Evolutionary conservation across 2,113 vertebrate species (phyloP).

Genomic region (Odontophorus gujanensis): DNA sequence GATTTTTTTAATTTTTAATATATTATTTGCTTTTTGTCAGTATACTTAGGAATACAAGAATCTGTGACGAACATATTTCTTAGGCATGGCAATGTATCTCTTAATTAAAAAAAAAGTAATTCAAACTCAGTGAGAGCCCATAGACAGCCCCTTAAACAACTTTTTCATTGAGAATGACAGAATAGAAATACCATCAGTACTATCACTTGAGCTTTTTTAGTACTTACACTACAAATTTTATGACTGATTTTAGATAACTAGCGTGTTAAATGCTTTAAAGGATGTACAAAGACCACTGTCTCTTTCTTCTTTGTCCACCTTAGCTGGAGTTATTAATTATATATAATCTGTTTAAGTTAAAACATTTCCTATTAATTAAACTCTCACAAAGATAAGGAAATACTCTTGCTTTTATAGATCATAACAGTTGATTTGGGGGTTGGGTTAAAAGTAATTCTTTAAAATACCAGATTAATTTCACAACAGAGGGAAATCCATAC

Average conservation of each 20-base stretch:
- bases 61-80: background rate
- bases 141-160: background rate
- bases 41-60: background rate
- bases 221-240: background rate
- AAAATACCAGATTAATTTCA: background rate
- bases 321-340: slow-evolving; percentile 41
- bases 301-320: slow-evolving; percentile 44
- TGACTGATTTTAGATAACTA: slow-evolving; percentile 46
- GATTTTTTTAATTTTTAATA: background rate
- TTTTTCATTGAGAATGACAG: slow-evolving; percentile 5
- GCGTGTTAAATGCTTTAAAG: background rate
- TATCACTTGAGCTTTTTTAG: slow-evolving; percentile 15
- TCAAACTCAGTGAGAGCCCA: slow-evolving; percentile 5
- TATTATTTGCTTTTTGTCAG: background rate
- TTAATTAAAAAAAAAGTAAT: slow-evolving; percentile 23
- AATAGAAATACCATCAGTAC: background rate
- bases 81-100: background rate
- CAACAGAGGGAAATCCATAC: background rate
- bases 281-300: background rate
- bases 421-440: background rate
- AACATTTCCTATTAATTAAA: slow-evolving; percentile 43
- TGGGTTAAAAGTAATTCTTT: background rate
- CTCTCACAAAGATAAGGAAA: background rate
- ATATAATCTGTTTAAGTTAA: background rate
- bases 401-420: slow-evolving; percentile 1